These are phyloP conservation scores for Drosophila melanogaster DNA, from an alignment of 1,140 invertebrate genomes.

Conservation along the genomic window Release_6_plus_ISO1_MT NT_033779.5:16109501-16110000, in stretches of 20 bases:
- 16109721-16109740: conserved; percentile 80
- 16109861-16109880: conserved; percentile 52
- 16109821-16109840: conserved; percentile 57
- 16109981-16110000: conserved; percentile 77
- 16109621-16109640: conserved; percentile 65
- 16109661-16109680: conserved; percentile 19
- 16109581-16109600: conserved; percentile 60
- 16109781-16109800: conserved; percentile 33
- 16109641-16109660: conserved; percentile 55
- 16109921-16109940: conserved; percentile 24
- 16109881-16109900: conserved; percentile 63
- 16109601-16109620: conserved; percentile 82
- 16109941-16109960: conserved; percentile 4
- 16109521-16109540: conserved; percentile 46
- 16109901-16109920: conserved; percentile 39
- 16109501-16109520: background rate
- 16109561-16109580: conserved; percentile 48
- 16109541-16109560: conserved; percentile 48
- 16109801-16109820: conserved; percentile 60
- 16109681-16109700: conserved; percentile 36
- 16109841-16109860: conserved; percentile 67
- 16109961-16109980: conserved; percentile 35
- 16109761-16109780: conserved; percentile 44
- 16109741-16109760: conserved; percentile 51
- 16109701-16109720: conserved; percentile 47